Conservation (phyloP, 2,888 invertebrate genomes). For the Chrysomela aeneicollis region DNA sequence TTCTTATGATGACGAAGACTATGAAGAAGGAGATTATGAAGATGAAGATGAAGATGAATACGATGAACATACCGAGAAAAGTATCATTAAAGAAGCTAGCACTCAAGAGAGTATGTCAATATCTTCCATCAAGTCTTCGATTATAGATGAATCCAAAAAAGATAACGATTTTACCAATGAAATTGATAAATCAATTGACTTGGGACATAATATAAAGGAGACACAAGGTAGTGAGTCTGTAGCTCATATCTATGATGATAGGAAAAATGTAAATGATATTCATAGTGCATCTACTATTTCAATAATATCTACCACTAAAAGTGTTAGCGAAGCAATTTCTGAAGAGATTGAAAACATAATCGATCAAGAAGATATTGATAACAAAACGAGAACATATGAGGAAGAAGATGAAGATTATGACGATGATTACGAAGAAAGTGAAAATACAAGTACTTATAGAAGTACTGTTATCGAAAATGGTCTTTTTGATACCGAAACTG, state of each 20-base stretch:
- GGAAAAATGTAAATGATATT: conserved; percentile 3
- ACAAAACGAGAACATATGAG: conserved; percentile 25
- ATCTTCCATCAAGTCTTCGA: not conserved
- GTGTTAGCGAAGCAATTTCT: not conserved
- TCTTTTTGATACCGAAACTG: too few species aligned
- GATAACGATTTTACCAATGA: conserved; percentile 13
- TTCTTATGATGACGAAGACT: conserved; percentile 33
- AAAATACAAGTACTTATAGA: not conserved
- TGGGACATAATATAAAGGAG: too few species aligned
- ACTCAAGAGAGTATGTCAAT: not conserved
- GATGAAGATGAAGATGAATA: conserved; percentile 33
- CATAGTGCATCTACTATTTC: too few species aligned
- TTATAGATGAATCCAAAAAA: not conserved
- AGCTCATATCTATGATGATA: conserved; percentile 7
- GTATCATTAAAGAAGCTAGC: conserved; percentile 1
- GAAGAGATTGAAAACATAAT: not conserved
- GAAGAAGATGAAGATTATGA: conserved; percentile 39
- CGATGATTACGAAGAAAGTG: conserved; percentile 9
- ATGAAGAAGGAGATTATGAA: conserved; percentile 38
- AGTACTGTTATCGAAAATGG: not conserved
- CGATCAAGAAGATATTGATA: not conserved
- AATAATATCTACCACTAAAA: not conserved
- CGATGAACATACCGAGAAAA: conserved; percentile 27
- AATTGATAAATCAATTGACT: not conserved
- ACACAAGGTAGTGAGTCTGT: not conserved